Percentiles rank a stretch among this genome's conserved stretches.
phyloP scores from a whole-genome alignment of 2,888 invertebrate species.

The Baronia brevicornis region DNA sequence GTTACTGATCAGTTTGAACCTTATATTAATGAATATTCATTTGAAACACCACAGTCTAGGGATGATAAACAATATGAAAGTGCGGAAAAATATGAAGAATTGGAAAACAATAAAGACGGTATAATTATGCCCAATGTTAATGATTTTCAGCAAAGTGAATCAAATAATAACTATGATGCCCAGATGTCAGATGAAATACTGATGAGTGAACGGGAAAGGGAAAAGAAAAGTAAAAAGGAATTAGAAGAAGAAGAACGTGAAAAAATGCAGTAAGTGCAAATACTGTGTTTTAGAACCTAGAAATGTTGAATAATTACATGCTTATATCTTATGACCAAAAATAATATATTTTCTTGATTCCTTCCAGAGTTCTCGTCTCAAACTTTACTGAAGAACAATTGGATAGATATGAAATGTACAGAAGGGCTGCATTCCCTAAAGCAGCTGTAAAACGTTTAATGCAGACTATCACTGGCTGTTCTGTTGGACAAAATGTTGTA shows the following conservation, averaged over 20 bases:
- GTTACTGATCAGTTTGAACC: constrained; percentile 52
- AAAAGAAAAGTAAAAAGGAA: constrained; percentile 85
- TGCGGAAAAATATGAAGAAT: constrained; percentile 30
- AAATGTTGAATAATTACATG: neutral
- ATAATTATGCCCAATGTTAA: constrained; percentile 35
- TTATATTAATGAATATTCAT: constrained; percentile 57
- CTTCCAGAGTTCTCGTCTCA: constrained; percentile 92
- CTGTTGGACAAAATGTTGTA: constrained; percentile 98
- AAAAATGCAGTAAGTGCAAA: constrained; percentile 91
- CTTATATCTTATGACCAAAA: neutral
- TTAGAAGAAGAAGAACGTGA: constrained; percentile 95
- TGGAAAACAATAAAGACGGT: constrained; percentile 31
- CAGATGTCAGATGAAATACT: constrained; percentile 57
- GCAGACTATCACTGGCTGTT: constrained; percentile 98
- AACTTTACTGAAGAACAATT: constrained; percentile 99
- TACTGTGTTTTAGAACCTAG: neutral
- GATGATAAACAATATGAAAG: constrained; percentile 32
- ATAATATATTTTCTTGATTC: constrained; percentile 1
- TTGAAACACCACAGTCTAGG: constrained; percentile 40
- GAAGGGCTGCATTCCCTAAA: constrained; percentile 97
- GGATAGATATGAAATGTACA: constrained; percentile 98
- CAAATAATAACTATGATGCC: constrained; percentile 39
- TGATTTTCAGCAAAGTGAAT: constrained; percentile 50
- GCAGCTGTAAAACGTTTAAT: constrained; percentile 97
- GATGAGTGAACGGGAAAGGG: constrained; percentile 77